Conservation (phyloP, 2,797 vertebrate genomes). For the Bovichtus diacanthus region DNA sequence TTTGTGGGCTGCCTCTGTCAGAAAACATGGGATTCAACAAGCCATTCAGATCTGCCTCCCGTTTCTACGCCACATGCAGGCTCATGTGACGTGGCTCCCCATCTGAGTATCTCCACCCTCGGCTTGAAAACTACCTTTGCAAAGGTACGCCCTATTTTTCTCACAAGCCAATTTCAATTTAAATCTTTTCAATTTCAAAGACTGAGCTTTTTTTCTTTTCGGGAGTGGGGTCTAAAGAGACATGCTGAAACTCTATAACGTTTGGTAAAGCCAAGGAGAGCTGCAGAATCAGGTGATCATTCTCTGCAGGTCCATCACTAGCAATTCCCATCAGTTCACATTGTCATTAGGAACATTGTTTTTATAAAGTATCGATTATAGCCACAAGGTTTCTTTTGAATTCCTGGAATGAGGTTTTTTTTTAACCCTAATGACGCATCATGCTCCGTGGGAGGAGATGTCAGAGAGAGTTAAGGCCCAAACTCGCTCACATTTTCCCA, state of each 20-base stretch:
- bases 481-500: slow-evolving; percentile 62
- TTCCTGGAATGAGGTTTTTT: slow-evolving; percentile 17
- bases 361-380: background rate
- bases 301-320: background rate
- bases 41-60: no score
- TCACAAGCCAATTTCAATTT: no score
- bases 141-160: no score
- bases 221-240: no score
- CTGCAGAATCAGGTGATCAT: background rate
- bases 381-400: slow-evolving; percentile 9
- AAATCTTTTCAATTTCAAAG: no score
- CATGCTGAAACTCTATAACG: background rate
- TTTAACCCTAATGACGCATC: slow-evolving; percentile 33
- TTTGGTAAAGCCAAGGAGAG: background rate
- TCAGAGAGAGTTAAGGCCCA: slow-evolving; percentile 40
- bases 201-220: no score
- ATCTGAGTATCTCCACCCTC: no score
- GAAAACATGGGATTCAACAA: no score
- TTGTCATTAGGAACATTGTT: slow-evolving; percentile 1
- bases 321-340: background rate
- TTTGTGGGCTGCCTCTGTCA: no score
- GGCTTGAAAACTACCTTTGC: no score
- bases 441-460: slow-evolving; percentile 37
- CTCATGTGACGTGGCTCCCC: no score
- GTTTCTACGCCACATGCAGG: no score